Evolutionary conservation across 2,888 invertebrate genomes (phyloP), one percentile per base, ranked within the genome.

Genomic region (Cataglyphis altisquamis): DNA sequence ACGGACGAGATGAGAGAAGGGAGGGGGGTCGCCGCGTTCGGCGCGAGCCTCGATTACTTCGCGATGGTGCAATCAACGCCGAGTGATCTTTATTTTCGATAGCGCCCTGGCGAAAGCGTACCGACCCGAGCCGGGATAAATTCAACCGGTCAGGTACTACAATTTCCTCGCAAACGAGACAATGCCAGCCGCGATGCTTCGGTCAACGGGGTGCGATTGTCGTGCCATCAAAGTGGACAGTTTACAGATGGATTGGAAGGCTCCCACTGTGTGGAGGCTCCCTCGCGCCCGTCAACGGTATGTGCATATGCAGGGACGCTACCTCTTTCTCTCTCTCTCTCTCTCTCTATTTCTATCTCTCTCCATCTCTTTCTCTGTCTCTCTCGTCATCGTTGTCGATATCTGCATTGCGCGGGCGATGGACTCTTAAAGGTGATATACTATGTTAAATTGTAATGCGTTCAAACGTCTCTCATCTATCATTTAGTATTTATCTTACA

Each of bases 171-270:
- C 90, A 90, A 91, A 90, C 90, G 89, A 92, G 91, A 93, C 93
- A 93, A 94, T 94, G 89, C 91, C 91, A 6, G 89, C 87, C 87
- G 87, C 87, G 88, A 84, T 89, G 91, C 89, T 92, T 92, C 92
- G 93, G 93, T 93, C 93, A 94, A 90, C 92, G 90, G 92, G 91
- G 93, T 93, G 93, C 91, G 93, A 94, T 94, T 94, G 94, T 94
- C 94, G 92, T 93, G 91, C 93, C 92, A 94, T 94, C 93, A 94
- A 94, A 94, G 94, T 94, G 94, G 94, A 94, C 94, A 94, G 94
- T 94, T 94, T 94, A 94, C 93, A 93, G 93, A 94, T 94, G 93
- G 93, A 94, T 94, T 92, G 93, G 91, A 92, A 91, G 88, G 86
- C 60, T 67, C 77, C 90, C 87, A 86, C 72, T 87, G 48, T 52